phyloP scores from a whole-genome alignment of 2,797 vertebrate species.

The Labeo calbasu region DNA sequence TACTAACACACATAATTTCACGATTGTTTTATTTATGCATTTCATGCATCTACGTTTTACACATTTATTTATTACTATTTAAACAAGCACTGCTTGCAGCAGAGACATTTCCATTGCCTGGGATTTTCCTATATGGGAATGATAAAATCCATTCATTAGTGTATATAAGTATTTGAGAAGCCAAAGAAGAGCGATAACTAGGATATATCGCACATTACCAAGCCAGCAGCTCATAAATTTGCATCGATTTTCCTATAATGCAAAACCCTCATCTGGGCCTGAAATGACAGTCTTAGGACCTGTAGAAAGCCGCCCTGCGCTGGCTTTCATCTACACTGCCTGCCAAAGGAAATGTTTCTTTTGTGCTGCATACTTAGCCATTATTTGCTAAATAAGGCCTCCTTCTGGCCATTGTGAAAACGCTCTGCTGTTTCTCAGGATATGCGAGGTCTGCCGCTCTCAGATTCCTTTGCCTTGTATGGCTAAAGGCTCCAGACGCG shows the following conservation, averaged over 20 bases:
- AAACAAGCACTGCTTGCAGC: no score
- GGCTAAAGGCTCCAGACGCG: constrained; percentile 52
- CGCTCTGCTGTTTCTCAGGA: constrained; percentile 55
- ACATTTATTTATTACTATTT: neutral
- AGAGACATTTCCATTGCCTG: neutral
- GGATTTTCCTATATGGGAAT: neutral
- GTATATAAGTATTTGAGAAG: neutral
- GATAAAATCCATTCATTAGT: constrained; percentile 1
- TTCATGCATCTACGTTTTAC: neutral
- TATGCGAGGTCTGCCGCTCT: constrained; percentile 48
- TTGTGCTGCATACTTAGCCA: constrained; percentile 16
- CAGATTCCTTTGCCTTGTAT: constrained; percentile 64
- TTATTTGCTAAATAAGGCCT: constrained; percentile 62
- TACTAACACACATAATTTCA: neutral
- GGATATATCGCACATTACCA: neutral
- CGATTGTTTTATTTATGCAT: neutral
- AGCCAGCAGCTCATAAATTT: constrained; percentile 13
- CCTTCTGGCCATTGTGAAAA: constrained; percentile 43
- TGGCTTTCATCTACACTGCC: constrained; percentile 39
- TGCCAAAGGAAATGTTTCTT: constrained; percentile 42
- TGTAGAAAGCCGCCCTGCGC: neutral
- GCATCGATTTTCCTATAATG: neutral
- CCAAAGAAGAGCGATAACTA: neutral
- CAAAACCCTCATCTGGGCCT: neutral
- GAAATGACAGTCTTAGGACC: neutral